These are phyloP conservation scores for Dioctria linearis DNA, from an alignment of 2,888 invertebrate genomes.

Conservation along the genomic window DNA sequence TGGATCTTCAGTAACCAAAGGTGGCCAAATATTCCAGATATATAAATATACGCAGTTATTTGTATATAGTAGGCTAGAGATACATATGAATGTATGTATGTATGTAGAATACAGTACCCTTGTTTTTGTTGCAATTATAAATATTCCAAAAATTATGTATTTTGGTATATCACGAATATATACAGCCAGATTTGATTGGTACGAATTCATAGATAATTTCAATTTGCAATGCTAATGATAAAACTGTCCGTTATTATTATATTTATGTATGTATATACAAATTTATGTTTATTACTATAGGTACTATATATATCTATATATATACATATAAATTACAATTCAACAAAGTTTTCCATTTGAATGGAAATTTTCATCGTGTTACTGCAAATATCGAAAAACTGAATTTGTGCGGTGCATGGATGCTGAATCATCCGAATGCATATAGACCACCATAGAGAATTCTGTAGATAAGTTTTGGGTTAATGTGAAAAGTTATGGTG, in stretches of 20 bases:
- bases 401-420: neutral
- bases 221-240: neutral
- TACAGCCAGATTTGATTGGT: neutral
- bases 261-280: neutral
- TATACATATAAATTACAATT: neutral
- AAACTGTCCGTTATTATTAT: slow-evolving; percentile 24
- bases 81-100: no score
- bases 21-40: neutral
- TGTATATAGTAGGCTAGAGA: no score
- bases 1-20: neutral
- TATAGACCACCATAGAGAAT: no score
- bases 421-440: no score
- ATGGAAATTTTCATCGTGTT: slow-evolving; percentile 1
- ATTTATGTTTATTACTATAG: neutral
- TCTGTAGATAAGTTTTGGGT: slow-evolving; percentile 8
- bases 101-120: neutral
- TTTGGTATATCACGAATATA: no score
- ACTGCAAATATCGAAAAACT: neutral
- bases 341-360: slow-evolving; percentile 8
- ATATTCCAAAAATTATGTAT: neutral
- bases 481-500: slow-evolving; percentile 32
- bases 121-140: slow-evolving; percentile 30
- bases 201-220: neutral
- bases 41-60: no score
- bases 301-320: neutral